Evolutionary conservation across 2,113 vertebrate genomes (phyloP).

Genomic region (Brachirus orientalis): DNA sequence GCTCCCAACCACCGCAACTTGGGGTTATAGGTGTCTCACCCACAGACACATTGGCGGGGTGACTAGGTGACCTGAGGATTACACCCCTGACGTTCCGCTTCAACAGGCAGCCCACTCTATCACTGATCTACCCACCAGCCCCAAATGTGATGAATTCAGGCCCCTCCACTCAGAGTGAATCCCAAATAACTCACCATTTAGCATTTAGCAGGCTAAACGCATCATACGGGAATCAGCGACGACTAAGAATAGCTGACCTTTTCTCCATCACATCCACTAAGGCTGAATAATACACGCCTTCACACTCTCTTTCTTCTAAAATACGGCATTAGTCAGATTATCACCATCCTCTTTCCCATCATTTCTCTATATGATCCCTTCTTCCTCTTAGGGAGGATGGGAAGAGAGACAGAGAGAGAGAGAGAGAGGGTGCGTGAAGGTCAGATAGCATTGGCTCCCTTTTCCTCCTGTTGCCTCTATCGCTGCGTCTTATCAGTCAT

Average conservation of each 20-base stretch:
- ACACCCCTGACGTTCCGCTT: too few relatives aligned
- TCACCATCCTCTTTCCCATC: conserved; percentile 54
- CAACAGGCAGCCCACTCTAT: too few relatives aligned
- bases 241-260: conserved; percentile 76
- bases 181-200: conserved; percentile 20
- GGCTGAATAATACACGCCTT: conserved; percentile 63
- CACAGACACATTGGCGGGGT: too few relatives aligned
- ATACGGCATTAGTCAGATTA: conserved; percentile 71
- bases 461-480: conserved; percentile 29
- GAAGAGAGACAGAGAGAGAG: conserved; percentile 26
- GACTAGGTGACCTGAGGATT: too few relatives aligned
- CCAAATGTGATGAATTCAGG: background rate
- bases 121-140: too few relatives aligned
- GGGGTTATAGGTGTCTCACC: too few relatives aligned
- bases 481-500: conserved; percentile 43
- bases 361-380: conserved; percentile 57
- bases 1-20: too few relatives aligned
- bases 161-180: background rate
- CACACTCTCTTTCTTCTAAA: conserved; percentile 58
- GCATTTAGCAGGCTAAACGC: conserved; percentile 34
- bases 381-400: conserved; percentile 42
- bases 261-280: conserved; percentile 59
- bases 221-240: conserved; percentile 36
- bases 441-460: conserved; percentile 50
- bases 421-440: conserved; percentile 44